These are phyloP conservation scores for Kryptolebias marmoratus DNA, from an alignment of 2,113 vertebrate species.

Conservation along the genomic window DNA sequence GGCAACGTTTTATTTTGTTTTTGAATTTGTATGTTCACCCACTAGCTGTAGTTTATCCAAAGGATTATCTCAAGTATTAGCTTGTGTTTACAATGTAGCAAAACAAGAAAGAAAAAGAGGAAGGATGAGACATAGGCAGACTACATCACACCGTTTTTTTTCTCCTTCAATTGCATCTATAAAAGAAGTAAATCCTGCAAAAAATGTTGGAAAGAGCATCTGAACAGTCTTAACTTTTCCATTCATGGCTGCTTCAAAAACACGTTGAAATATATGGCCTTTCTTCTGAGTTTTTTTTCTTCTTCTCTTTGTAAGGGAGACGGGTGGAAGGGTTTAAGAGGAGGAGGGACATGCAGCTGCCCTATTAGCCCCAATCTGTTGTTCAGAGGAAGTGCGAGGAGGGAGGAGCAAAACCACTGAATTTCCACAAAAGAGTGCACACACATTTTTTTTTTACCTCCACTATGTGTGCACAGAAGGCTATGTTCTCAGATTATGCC, in stretches of 20 bases:
- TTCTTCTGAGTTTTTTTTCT: slow-evolving; percentile 57
- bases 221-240: slow-evolving; percentile 57
- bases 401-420: slow-evolving; percentile 66
- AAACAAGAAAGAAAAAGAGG: slow-evolving; percentile 52
- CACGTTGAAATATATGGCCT: slow-evolving; percentile 69
- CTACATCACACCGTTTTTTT: not conserved
- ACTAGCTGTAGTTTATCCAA: slow-evolving; percentile 16
- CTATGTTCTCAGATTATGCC: slow-evolving; percentile 39
- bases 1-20: slow-evolving; percentile 56
- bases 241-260: slow-evolving; percentile 52
- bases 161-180: slow-evolving; percentile 15
- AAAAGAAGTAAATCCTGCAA: slow-evolving; percentile 16
- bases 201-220: slow-evolving; percentile 22
- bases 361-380: slow-evolving; percentile 78
- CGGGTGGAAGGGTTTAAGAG: slow-evolving; percentile 45
- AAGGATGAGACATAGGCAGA: slow-evolving; percentile 33
- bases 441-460: slow-evolving; percentile 36
- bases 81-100: slow-evolving; percentile 69
- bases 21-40: slow-evolving; percentile 27
- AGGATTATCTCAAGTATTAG: not conserved
- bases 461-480: slow-evolving; percentile 35
- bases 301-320: slow-evolving; percentile 24
- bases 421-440: slow-evolving; percentile 66
- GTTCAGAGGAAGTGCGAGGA: slow-evolving; percentile 66
- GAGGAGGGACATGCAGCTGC: slow-evolving; percentile 74